Base-by-base conservation (phyloP, 2,113 vertebrate species). In the Benitochromis conjunctus region DNA sequence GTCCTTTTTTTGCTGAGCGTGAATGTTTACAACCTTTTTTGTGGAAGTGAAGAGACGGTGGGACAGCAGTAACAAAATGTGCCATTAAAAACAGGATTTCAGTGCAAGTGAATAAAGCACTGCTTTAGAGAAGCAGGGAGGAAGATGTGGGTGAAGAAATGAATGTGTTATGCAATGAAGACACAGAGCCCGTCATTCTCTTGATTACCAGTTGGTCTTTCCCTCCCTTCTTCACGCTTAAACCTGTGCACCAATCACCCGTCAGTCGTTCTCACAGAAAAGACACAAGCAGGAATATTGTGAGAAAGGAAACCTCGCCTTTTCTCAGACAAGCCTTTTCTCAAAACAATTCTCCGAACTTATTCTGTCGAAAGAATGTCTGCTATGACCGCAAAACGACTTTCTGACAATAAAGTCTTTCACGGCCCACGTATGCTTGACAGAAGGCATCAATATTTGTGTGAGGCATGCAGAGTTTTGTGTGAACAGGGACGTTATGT, bases 141-240 rank as follows among this genome's bases (percentile, higher is more conserved):
- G 29, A 54, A 5, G 43, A 58, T 19, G 69, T 85, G 87, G 80
- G 79, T 5, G 6, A 76, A 86, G 29, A 79, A 71, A 84, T 76
- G 38, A 60, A 60, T 56, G 64, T 29, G 54, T 91, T 92, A 85
- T 74, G 56, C 38, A 90, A 89, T 82, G 29, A 89, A 81, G 34
- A 41, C 29, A 82, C 36, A n/a, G 7, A 36, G 46, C 80, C 48
- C 69, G 19, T 89, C 54, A 57, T 62, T 81, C 11, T 86, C 57
- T 5, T 55, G 29, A 74, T 11, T 18, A 77, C 19, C 5, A 48
- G 5, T 54, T 77, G 18, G 14, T 43, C 7, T 58, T 62, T 85
- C 56, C 53, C 8, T 53, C 9, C 31, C 3, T 29, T 29, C 84
- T 82, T 58, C 38, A 19, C 6, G 48, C 6, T 1, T 5, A 24